Percentiles rank a stretch among this genome's conserved stretches.
These are phyloP conservation scores for Coreoperca whiteheadi DNA, from an alignment of 2,113 vertebrate genomes.

Conservation along the genomic window DNA sequence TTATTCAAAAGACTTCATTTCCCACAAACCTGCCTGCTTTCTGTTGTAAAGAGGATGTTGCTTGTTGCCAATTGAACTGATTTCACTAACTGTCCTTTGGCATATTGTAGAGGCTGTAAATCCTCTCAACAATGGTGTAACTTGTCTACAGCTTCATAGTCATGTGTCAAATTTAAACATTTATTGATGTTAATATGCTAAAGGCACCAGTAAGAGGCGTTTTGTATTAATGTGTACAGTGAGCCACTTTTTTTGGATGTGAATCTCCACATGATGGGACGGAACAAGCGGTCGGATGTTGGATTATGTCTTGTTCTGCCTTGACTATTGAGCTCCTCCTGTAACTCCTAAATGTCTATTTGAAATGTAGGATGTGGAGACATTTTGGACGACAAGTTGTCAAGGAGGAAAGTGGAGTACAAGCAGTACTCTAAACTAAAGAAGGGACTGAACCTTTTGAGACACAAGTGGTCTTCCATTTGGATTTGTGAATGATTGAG, in stretches of 20 bases:
- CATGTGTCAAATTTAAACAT: slow-evolving; percentile 17
- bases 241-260: neutral
- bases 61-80: neutral
- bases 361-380: neutral
- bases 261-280: slow-evolving; percentile 1
- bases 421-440: slow-evolving; percentile 31
- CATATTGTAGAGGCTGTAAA: neutral
- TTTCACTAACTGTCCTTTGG: neutral
- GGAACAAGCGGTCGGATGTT: neutral
- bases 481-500: slow-evolving; percentile 44
- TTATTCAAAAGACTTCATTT: slow-evolving; percentile 11
- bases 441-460: slow-evolving; percentile 22
- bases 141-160: slow-evolving; percentile 14
- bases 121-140: slow-evolving; percentile 11
- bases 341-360: slow-evolving; percentile 11
- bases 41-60: neutral
- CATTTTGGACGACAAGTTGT: neutral
- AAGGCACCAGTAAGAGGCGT: slow-evolving; percentile 14
- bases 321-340: neutral
- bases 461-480: slow-evolving; percentile 54
- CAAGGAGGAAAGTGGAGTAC: slow-evolving; percentile 20
- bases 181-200: slow-evolving; percentile 16
- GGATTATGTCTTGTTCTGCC: neutral
- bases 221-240: slow-evolving; percentile 35
- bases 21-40: neutral